phyloP scores from a whole-genome alignment of 2,797 vertebrate species.

The Microctenopoma steveboyesi region DNA sequence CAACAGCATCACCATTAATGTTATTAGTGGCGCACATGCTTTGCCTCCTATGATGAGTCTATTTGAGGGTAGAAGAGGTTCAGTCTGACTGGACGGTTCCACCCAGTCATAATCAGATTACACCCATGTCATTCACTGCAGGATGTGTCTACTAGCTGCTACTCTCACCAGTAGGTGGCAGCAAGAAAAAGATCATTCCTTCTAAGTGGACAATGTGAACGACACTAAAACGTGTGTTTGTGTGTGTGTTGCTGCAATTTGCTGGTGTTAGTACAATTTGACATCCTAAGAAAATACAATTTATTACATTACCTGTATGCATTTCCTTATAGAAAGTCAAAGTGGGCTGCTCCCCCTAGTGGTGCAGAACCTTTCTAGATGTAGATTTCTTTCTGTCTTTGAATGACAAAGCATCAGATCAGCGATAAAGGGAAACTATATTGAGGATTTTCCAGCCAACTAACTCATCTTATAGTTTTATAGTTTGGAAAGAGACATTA shows the following conservation, averaged over 20 bases:
- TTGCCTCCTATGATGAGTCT: neutral
- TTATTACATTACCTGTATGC: neutral
- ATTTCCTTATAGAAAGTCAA: neutral
- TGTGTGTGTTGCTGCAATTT: neutral
- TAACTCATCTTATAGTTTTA: too few relatives aligned
- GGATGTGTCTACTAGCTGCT: neutral
- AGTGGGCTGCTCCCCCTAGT: neutral
- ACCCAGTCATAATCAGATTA: conserved; percentile 36
- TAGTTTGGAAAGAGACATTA: neutral
- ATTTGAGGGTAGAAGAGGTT: neutral
- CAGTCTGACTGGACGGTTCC: conserved; percentile 3
- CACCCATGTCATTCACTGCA: conserved; percentile 8
- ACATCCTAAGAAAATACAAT: neutral
- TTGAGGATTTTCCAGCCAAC: neutral
- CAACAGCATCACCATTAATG: neutral
- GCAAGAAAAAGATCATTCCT: conserved; percentile 43
- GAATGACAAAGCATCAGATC: neutral
- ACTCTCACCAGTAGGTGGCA: conserved; percentile 68
- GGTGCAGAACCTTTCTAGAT: neutral
- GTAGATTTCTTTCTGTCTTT: neutral
- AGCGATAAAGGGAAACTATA: neutral
- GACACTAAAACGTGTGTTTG: neutral
- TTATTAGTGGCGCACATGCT: neutral
- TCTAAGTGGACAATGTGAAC: too few relatives aligned
- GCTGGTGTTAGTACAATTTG: neutral